Evolutionary conservation across 2,797 vertebrate genomes (phyloP).

Genomic region (Thalassophryne amazonica): DNA sequence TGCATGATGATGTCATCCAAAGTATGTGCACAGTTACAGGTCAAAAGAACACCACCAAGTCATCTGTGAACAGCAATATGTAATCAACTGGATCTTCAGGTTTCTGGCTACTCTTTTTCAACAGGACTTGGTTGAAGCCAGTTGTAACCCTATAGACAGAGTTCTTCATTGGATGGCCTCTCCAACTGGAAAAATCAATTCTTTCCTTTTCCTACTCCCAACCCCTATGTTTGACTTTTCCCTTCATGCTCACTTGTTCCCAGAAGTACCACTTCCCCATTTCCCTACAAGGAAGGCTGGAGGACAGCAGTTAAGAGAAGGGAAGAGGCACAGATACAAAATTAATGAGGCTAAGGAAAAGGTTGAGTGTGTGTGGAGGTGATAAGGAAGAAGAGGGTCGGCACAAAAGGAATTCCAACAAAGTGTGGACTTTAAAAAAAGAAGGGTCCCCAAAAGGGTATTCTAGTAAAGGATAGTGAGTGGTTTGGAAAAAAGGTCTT

Average conservation of each 20-base stretch:
- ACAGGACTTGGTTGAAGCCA: slow-evolving; percentile 16
- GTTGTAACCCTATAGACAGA: slow-evolving; percentile 41
- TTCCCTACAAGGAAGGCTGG: slow-evolving; percentile 1
- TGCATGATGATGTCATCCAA: no score
- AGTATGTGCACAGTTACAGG: no score
- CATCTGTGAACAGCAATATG: slow-evolving; percentile 12
- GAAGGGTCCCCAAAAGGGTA: background rate
- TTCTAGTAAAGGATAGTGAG: background rate
- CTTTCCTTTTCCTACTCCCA: slow-evolving; percentile 33
- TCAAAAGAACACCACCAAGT: no score
- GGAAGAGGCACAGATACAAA: background rate
- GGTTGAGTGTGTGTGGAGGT: background rate
- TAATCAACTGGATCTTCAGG: slow-evolving; percentile 25
- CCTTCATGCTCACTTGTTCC: slow-evolving; percentile 58
- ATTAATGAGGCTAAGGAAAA: background rate
- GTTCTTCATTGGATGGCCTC: slow-evolving; percentile 40
- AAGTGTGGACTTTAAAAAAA: background rate
- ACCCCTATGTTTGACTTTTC: slow-evolving; percentile 41
- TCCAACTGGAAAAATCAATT: slow-evolving; percentile 71
- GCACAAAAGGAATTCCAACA: background rate
- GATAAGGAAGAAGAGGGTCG: background rate
- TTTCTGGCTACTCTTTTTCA: slow-evolving; percentile 37
- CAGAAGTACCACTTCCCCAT: slow-evolving; percentile 6
- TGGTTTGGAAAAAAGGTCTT: background rate
- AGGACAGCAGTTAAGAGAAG: background rate